Evolutionary conservation across 2,113 vertebrate species (phyloP).

Genomic region (Upupa epops): DNA sequence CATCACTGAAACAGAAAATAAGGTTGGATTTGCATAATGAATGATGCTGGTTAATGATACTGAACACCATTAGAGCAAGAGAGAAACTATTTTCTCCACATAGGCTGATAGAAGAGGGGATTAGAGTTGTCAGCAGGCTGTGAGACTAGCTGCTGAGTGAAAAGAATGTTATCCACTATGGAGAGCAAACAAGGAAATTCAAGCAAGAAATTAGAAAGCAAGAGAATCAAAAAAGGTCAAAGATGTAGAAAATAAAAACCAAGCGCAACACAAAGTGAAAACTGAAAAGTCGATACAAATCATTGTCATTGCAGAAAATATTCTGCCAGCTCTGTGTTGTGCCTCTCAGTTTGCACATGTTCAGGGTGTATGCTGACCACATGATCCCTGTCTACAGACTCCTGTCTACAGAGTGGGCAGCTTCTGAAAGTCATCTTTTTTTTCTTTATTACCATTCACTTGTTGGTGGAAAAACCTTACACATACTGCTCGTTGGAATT

Average conservation of each 20-base stretch:
- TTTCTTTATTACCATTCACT: not conserved
- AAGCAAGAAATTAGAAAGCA: not conserved
- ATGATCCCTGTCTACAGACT: not conserved
- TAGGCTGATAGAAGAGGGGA: not conserved
- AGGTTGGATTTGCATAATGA: conserved; percentile 36
- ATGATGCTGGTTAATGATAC: conserved; percentile 43
- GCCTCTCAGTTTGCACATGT: not conserved
- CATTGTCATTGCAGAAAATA: not conserved
- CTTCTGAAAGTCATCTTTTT: not conserved
- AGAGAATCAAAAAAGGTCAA: not conserved
- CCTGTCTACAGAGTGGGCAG: not conserved
- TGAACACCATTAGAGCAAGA: not conserved
- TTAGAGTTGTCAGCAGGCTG: not conserved
- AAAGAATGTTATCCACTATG: conserved; percentile 9
- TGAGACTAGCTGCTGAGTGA: not conserved
- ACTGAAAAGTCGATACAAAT: not conserved
- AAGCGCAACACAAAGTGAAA: not conserved
- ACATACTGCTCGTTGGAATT: not conserved
- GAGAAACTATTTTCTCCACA: not conserved
- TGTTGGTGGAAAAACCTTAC: not conserved
- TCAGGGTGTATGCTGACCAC: not conserved
- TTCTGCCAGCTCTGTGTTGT: not conserved
- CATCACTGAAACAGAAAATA: conserved; percentile 53
- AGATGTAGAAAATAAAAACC: not conserved
- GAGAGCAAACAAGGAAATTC: not conserved